Evolutionary conservation across 2,888 invertebrate genomes (phyloP), one percentile per base, ranked within the genome.

Genomic region (Lagria hirta): DNA sequence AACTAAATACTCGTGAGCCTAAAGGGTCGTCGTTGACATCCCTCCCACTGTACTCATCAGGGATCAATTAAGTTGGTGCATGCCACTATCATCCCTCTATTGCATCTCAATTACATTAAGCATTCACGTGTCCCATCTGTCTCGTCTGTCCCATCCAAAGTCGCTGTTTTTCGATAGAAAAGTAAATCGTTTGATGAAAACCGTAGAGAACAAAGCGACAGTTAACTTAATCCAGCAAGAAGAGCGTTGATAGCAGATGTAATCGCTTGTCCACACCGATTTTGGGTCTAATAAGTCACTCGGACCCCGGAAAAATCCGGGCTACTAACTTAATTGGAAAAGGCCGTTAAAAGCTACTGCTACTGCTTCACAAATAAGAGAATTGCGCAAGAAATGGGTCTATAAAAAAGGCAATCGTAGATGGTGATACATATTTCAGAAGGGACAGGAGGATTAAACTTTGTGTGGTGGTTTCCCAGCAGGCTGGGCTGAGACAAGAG

Each of bases 181-280:
- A 36, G 13, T 38, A 8, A 27, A 21, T 13, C 29, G 29, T 5
- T 16, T n/a, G 20, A 42, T 27, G 30, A 30, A 36, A 43, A 24
- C 36, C 30, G 30, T 22, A 30, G 10, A 11, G 18, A 24, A 18
- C 2, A 51, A 52, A 51, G 53, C 47, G 62, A 61, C 63, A 58
- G 57, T 54, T 58, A 59, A 60, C 60, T 66, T 67, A 68, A 68
- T 68, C 65, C 61, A 47, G 55, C 48, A 49, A 57, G 66, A 64
- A 61, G 60, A 60, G 62, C 57, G 68, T 51, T 68, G 70, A 70
- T 68, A 64, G 61, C 52, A 51, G 50, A 57, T 55, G 66, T 70
- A 69, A 70, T 69, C 68, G 64, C 67, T 64, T 69, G 70, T 70
- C 70, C 65, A 62, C 62, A 58, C 55, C 55, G 58, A 63, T 69